These are phyloP conservation scores for Amitus sp. DNA, from an alignment of 2,888 invertebrate genomes.

Conservation along the genomic window DNA sequence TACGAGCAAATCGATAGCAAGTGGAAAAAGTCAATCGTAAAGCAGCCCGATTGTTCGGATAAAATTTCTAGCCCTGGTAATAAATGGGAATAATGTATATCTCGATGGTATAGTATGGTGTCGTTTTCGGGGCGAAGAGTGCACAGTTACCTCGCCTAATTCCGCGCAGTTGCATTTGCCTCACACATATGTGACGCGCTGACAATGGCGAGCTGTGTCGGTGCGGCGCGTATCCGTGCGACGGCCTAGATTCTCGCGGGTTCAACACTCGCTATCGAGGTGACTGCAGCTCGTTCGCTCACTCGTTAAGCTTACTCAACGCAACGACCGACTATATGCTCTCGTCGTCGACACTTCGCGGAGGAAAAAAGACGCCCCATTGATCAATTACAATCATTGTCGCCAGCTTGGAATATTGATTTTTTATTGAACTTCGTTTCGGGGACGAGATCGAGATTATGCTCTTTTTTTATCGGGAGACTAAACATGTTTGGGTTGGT, in stretches of 20 bases:
- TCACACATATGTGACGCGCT: constrained; percentile 38
- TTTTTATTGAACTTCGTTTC: too few species aligned
- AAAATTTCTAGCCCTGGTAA: constrained; percentile 24
- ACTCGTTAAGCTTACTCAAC: constrained; percentile 51
- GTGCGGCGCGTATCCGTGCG: constrained; percentile 67
- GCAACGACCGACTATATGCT: constrained; percentile 53
- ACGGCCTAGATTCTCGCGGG: constrained; percentile 67
- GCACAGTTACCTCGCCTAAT: constrained; percentile 18
- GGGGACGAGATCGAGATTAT: too few species aligned
- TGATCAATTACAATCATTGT: neutral
- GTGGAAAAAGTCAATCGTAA: constrained; percentile 24
- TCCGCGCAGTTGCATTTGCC: constrained; percentile 22
- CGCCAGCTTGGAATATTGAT: neutral
- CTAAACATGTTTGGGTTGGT: too few species aligned
- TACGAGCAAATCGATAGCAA: too few species aligned
- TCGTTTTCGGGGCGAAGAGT: constrained; percentile 25
- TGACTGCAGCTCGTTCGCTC: constrained; percentile 56
- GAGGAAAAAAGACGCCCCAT: constrained; percentile 1
- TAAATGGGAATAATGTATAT: constrained; percentile 44
- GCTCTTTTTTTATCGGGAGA: too few species aligned
- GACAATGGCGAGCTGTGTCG: constrained; percentile 48
- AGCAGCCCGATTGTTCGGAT: constrained; percentile 10
- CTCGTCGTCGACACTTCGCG: constrained; percentile 38
- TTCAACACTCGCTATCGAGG: constrained; percentile 66
- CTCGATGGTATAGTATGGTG: constrained; percentile 37